phyloP scores from a whole-genome alignment of 35 echinoderm and acorn worm genomes.

The Apostichopus californicus region DNA sequence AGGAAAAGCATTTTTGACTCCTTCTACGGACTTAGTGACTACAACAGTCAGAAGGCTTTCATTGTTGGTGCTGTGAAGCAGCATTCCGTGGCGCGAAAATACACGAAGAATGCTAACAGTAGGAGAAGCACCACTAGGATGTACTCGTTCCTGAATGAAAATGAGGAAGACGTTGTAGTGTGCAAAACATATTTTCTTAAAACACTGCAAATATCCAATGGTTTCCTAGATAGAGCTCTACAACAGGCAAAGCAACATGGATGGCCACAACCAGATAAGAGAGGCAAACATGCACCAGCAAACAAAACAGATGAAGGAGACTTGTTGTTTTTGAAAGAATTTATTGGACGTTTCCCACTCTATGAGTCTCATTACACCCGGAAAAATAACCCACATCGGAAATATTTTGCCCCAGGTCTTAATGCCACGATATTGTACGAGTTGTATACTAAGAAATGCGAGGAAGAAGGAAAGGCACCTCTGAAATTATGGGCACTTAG shows the following conservation, averaged over 20 bases:
- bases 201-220: neutral
- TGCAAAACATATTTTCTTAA: neutral
- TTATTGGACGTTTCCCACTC: neutral
- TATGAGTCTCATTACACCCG: constrained; percentile 4
- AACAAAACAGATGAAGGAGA: constrained; percentile 27
- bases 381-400: neutral
- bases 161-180: constrained; percentile 4
- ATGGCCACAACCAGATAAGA: constrained; percentile 8
- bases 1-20: neutral
- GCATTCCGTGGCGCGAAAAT: neutral
- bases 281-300: constrained; percentile 1
- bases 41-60: constrained; percentile 25
- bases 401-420: neutral
- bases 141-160: constrained; percentile 22
- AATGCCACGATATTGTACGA: constrained; percentile 27
- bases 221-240: neutral
- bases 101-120: constrained; percentile 5
- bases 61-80: constrained; percentile 32
- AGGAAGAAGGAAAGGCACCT: neutral
- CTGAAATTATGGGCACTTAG: neutral
- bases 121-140: neutral
- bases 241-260: constrained; percentile 7
- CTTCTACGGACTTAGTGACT: neutral
- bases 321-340: constrained; percentile 11
- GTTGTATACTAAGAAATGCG: constrained; percentile 5